Conservation (phyloP, 1,140 invertebrate species). For the Sycophila sp. region DNA sequence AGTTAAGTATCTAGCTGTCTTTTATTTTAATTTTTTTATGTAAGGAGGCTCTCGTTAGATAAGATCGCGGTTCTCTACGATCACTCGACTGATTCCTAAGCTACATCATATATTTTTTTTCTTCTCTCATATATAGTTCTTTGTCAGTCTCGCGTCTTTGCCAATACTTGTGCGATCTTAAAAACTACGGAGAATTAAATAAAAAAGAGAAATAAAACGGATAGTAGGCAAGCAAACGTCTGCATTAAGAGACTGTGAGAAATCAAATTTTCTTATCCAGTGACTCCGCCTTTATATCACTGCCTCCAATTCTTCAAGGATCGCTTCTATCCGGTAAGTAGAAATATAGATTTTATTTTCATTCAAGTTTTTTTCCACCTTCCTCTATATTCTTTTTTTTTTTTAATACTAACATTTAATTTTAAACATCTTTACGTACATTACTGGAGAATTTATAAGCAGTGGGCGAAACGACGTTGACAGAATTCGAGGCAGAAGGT, state of each 20-base stretch:
- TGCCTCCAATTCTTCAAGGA: conserved; percentile 11
- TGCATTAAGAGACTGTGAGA: conserved; percentile 20
- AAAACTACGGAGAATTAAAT: conserved; percentile 16
- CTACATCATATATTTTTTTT: conserved; percentile 9
- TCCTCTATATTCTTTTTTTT: no score
- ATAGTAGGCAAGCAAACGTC: conserved; percentile 28
- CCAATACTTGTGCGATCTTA: conserved; percentile 32
- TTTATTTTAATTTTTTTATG: no score
- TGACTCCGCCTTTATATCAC: conserved; percentile 10
- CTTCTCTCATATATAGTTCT: background rate
- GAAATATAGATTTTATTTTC: no score
- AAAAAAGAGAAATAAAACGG: conserved; percentile 3
- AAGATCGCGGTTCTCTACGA: conserved; percentile 26
- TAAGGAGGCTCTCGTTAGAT: conserved; percentile 29
- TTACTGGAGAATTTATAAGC: no score
- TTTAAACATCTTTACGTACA: no score
- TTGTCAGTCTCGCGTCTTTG: conserved; percentile 25
- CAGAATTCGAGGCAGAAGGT: background rate
- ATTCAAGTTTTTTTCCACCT: no score
- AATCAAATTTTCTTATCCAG: conserved; percentile 27
- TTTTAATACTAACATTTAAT: no score
- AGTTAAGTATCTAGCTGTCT: no score
- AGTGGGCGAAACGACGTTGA: background rate
- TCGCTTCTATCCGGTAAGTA: background rate
- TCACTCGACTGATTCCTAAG: conserved; percentile 23